phyloP scores from a whole-genome alignment of 2,113 vertebrate species.

The Aldabrachelys gigantea region DNA sequence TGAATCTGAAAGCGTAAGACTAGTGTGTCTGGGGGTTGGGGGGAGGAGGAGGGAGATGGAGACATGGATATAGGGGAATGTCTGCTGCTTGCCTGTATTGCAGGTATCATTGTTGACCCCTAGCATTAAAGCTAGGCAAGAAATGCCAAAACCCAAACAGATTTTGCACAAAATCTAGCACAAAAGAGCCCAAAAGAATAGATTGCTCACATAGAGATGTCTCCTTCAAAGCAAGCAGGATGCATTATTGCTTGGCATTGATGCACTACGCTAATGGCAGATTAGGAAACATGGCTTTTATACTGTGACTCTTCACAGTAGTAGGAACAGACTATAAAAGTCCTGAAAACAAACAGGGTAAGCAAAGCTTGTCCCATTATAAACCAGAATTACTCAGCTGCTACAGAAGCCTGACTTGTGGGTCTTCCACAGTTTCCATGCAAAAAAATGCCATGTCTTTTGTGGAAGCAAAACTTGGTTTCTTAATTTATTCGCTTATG shows the following conservation, averaged over 20 bases:
- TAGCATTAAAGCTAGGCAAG: not conserved
- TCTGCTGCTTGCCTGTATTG: slow-evolving; percentile 37
- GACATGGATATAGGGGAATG: slow-evolving; percentile 15
- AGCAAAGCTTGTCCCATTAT: not conserved
- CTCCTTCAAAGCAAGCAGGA: slow-evolving; percentile 13
- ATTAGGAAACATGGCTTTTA: not conserved
- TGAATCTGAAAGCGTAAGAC: slow-evolving; percentile 12
- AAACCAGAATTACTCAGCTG: not conserved
- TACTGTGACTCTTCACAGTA: not conserved
- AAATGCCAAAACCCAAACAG: not conserved
- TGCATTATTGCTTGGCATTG: not conserved
- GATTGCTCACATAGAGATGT: not conserved
- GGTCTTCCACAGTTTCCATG: not conserved
- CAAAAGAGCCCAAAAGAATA: not conserved
- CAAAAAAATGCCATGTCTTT: not conserved
- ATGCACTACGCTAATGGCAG: not conserved
- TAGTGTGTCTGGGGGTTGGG: too few relatives aligned
- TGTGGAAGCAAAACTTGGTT: not conserved
- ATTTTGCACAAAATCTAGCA: not conserved
- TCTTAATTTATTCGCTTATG: not conserved
- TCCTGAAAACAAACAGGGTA: not conserved
- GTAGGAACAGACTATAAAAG: not conserved
- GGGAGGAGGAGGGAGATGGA: too few relatives aligned
- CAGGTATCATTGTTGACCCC: not conserved
- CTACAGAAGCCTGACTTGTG: not conserved